Percentiles rank a stretch among this genome's conserved stretches.
Conservation (phyloP, 2,797 vertebrate species). For the Lemur catta region DNA sequence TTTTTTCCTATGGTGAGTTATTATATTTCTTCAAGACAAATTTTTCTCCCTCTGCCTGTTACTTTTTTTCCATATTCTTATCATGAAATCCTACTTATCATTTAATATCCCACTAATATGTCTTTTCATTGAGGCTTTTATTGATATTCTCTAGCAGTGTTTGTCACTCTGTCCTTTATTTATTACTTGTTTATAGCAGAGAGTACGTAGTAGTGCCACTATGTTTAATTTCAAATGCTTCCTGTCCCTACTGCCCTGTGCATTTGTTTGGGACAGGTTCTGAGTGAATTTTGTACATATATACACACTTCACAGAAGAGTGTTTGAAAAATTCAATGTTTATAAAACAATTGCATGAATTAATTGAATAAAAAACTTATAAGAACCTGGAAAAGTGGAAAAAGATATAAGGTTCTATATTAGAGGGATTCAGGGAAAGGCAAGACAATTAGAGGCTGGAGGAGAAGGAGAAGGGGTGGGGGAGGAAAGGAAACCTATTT, state of each 20-base stretch:
- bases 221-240: slow-evolving; percentile 2
- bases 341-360: neutral
- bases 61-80: neutral
- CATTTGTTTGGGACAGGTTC: neutral
- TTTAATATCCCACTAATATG: slow-evolving; percentile 16
- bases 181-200: neutral
- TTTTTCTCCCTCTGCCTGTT: neutral
- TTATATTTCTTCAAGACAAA: slow-evolving; percentile 12
- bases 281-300: neutral
- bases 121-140: neutral
- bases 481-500: neutral
- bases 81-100: slow-evolving; percentile 12
- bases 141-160: neutral
- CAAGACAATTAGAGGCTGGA: neutral
- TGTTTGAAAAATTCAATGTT: neutral
- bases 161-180: slow-evolving; percentile 11
- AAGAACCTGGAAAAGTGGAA: neutral
- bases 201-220: neutral
- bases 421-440: neutral
- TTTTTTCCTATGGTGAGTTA: neutral
- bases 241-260: neutral
- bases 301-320: neutral
- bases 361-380: slow-evolving; percentile 26
- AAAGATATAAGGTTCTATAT: neutral
- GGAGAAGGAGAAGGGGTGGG: neutral